Base-by-base conservation (phyloP, 2,888 invertebrate genomes). In the Vannuccia rotundouncinata region DNA sequence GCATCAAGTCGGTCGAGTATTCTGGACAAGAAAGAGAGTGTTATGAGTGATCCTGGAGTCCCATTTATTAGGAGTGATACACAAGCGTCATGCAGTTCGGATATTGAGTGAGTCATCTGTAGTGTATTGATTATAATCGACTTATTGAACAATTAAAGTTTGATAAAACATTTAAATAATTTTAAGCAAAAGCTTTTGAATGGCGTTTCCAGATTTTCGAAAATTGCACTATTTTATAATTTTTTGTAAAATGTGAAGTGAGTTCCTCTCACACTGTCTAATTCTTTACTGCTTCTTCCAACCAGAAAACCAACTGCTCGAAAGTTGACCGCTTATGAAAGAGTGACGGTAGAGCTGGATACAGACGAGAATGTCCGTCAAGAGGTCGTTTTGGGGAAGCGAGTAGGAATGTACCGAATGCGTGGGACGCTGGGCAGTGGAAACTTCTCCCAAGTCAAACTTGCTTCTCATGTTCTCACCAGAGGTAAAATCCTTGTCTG, bases 371-470 rank as follows among this genome's bases (percentile, higher is more conserved):
- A 83, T 73, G 88, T 89, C 86, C 87, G 89, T 82, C 90, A 90
- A 83, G 91, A 91, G 83, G 90, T 92, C 80, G 91, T 91, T n/a
- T 89, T 92, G 82, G 92, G 92, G 80, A 91, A 91, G 84, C 89
- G 92, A 82, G 91, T 93, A 81, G 93, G 92, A 29, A 91, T 93
- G 84, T 93, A 93, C 89, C 89, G 91, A 85, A 90, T 93, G 84
- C 90, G 91, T 83, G 92, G 92, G 83, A 92, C 93, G 85, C 90
- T 93, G 81, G 93, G 93, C 31, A 90, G 90, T 83, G 93, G 93
- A 78, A 93, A 93, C 88, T 93, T 93, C 88, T 92, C 92, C 73
- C 92, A 92, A 87, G 93, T 93, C 84, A 92, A 92, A 87, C 88
- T 92, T 84, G 93, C 92, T 74, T 90, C 92, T 78, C 93, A 93